Conservation (phyloP, 2,797 vertebrate genomes). For the Hippoglossus hippoglossus region DNA sequence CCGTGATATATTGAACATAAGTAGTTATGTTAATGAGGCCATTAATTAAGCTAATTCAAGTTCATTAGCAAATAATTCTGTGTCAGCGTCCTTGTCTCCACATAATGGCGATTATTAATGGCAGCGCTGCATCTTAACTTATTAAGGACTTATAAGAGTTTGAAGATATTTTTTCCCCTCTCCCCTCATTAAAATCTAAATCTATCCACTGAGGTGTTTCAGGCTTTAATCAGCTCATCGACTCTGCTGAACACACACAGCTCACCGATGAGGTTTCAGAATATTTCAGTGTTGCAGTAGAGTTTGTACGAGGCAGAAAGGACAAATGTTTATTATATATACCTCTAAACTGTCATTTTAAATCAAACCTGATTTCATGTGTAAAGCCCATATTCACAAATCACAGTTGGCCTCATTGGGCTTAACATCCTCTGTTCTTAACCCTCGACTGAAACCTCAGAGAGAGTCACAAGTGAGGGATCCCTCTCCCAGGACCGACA, state of each 20-base stretch:
- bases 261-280: background rate
- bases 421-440: no score
- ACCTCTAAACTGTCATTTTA: no score
- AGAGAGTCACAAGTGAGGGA: no score
- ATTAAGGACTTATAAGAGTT: conserved; percentile 46
- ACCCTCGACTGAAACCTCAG: no score
- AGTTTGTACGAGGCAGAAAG: background rate
- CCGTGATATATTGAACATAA: conserved; percentile 71
- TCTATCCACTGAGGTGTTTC: conserved; percentile 57
- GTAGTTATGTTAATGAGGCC: conserved; percentile 77
- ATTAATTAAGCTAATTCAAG: conserved; percentile 76
- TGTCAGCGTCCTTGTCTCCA: conserved; percentile 61
- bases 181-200: conserved; percentile 60
- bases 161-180: conserved; percentile 24
- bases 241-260: background rate
- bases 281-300: background rate
- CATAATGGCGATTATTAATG: conserved; percentile 64
- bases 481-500: no score
- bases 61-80: conserved; percentile 75
- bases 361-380: no score
- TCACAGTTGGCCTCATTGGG: no score
- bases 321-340: background rate
- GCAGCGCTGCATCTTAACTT: conserved; percentile 54
- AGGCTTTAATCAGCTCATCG: conserved; percentile 34
- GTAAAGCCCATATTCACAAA: no score